Evolutionary conservation across 2,113 vertebrate species (phyloP).

Genomic region (Leiothrix lutea): DNA sequence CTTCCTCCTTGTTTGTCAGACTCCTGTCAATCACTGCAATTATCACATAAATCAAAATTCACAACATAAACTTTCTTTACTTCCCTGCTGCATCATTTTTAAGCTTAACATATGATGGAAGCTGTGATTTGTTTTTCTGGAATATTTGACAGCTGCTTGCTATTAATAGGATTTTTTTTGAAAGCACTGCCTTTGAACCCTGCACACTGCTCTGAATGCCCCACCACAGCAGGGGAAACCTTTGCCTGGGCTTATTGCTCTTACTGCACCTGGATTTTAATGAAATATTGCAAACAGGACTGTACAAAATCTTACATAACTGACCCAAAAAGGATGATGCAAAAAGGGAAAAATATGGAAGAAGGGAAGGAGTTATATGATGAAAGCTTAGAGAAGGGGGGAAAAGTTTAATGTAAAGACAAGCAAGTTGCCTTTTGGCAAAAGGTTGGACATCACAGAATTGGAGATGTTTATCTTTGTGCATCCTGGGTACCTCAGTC

Average conservation of each 20-base stretch:
- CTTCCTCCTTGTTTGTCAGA: constrained; percentile 2
- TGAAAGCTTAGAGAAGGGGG: neutral
- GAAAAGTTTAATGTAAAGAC: neutral
- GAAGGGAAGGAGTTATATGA: neutral
- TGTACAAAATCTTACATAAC: neutral
- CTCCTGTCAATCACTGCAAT: constrained; percentile 32
- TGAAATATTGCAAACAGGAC: neutral
- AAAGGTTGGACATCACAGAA: neutral
- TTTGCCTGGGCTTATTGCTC: neutral
- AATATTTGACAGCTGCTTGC: neutral
- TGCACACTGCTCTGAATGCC: neutral
- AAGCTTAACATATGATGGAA: neutral
- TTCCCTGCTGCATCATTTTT: neutral
- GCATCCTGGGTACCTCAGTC: neutral
- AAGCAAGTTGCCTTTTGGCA: neutral
- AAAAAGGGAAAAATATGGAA: neutral
- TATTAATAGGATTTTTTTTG: neutral
- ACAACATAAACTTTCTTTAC: constrained; percentile 5
- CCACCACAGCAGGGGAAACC: neutral
- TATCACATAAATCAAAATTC: constrained; percentile 29
- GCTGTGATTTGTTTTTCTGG: neutral
- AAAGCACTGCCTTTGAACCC: neutral
- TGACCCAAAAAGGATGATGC: neutral
- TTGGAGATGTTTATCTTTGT: neutral
- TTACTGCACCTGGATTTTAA: neutral